Conservation (phyloP, 2,888 invertebrate genomes). For the Apocheima hispidaria region DNA sequence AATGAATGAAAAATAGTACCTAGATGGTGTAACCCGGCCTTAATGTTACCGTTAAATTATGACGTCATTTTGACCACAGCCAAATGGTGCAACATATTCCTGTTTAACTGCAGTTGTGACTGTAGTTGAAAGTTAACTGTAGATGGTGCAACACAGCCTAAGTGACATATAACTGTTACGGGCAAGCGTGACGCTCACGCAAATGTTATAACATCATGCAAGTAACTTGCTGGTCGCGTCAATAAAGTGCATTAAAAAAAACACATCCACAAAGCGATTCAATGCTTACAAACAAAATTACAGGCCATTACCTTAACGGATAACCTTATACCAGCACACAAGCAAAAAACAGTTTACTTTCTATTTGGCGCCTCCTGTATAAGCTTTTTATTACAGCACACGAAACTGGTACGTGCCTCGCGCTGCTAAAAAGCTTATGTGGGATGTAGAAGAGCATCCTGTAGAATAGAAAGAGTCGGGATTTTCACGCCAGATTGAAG, state of each 20-base stretch:
- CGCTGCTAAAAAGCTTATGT: slow-evolving; percentile 61
- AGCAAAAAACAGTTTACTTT: slow-evolving; percentile 36
- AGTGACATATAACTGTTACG: no score
- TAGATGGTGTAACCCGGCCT: no score
- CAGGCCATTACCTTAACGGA: background rate
- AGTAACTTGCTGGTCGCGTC: no score
- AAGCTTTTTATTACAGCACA: slow-evolving; percentile 52
- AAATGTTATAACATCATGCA: no score
- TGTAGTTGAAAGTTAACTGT: no score
- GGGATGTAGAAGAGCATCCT: slow-evolving; percentile 53
- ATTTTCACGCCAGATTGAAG: slow-evolving; percentile 65
- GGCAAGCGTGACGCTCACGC: no score
- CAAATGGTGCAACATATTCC: no score
- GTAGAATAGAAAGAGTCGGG: slow-evolving; percentile 60
- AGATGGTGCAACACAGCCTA: no score
- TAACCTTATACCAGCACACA: background rate
- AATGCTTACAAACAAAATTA: background rate
- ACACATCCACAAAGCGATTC: background rate
- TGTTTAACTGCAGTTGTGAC: no score
- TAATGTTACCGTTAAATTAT: no score
- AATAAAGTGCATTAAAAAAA: background rate
- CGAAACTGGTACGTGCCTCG: slow-evolving; percentile 54
- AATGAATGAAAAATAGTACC: no score
- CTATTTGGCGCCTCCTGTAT: slow-evolving; percentile 37
- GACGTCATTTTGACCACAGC: no score